Evolutionary conservation across 2,113 vertebrate genomes (phyloP).

Genomic region (Podarcis cretensis): DNA sequence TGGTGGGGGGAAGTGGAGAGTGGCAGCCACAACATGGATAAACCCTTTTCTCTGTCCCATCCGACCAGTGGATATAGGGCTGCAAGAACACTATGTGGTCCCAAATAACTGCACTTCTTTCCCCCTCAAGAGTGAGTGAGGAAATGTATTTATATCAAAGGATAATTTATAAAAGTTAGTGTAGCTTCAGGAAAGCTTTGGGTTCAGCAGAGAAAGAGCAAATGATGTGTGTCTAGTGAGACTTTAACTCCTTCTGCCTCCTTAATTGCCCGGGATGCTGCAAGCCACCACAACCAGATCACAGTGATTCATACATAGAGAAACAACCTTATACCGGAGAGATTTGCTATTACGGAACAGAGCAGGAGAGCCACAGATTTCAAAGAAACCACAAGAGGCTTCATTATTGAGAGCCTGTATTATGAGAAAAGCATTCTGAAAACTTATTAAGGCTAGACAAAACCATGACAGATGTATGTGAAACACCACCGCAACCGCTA

Average conservation of each 20-base stretch:
- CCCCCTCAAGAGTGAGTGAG: background rate
- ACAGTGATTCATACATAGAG: background rate
- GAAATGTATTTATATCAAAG: background rate
- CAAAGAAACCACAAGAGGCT: slow-evolving; percentile 1
- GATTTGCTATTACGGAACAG: background rate
- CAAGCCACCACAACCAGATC: background rate
- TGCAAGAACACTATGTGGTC: background rate
- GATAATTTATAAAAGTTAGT: background rate
- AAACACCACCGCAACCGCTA: background rate
- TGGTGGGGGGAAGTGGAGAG: background rate
- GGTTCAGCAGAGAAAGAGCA: background rate
- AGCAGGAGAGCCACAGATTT: background rate
- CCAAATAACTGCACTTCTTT: background rate
- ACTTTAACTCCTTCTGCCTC: background rate
- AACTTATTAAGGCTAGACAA: slow-evolving; percentile 8
- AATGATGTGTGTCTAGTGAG: background rate
- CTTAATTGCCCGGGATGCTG: background rate
- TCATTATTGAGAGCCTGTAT: background rate
- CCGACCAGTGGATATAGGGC: background rate
- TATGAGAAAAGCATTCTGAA: slow-evolving; percentile 2
- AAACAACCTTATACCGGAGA: background rate
- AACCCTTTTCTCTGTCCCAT: background rate
- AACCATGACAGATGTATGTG: background rate
- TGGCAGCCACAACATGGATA: background rate
- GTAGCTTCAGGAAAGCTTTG: background rate